Conservation (phyloP, 2,888 invertebrate genomes). For the Diogma glabrata region DNA sequence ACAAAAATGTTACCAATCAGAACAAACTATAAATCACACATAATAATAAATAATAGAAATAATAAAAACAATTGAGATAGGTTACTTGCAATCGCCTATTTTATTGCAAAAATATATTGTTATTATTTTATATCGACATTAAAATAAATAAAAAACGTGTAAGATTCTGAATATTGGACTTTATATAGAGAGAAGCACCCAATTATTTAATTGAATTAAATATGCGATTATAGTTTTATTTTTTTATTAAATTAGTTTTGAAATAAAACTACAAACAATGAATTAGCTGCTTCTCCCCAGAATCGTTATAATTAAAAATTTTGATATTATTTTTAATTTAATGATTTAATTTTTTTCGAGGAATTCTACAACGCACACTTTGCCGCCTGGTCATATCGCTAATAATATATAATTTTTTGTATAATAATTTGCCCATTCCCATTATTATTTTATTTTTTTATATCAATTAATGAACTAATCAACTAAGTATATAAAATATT, state of each 20-base stretch:
- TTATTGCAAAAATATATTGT: conserved; percentile 4
- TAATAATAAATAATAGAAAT: no score
- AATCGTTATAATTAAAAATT: conserved; percentile 23
- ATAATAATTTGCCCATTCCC: conserved; percentile 47
- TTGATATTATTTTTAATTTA: conserved; percentile 2
- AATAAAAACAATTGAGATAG: no score
- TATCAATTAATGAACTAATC: no score
- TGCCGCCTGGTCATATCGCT: conserved; percentile 60
- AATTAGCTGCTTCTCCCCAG: conserved; percentile 38
- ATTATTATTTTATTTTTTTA: conserved; percentile 27
- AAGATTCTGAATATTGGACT: conserved; percentile 9
- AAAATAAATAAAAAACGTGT: no score
- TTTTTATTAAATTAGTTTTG: no score
- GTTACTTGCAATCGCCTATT: conserved; percentile 8
- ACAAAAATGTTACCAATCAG: no score
- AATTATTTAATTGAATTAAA: no score
- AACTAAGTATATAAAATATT: no score
- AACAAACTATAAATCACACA: no score
- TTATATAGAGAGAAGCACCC: conserved; percentile 3
- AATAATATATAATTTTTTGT: conserved; percentile 26
- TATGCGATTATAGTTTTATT: no score
- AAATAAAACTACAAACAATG: neutral
- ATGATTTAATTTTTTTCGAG: conserved; percentile 24
- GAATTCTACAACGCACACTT: conserved; percentile 40
- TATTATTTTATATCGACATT: conserved; percentile 2